Percentiles rank a stretch among this genome's conserved stretches.
Evolutionary conservation across 2,797 vertebrate species (phyloP).

Genomic region (Lacerta agilis): DNA sequence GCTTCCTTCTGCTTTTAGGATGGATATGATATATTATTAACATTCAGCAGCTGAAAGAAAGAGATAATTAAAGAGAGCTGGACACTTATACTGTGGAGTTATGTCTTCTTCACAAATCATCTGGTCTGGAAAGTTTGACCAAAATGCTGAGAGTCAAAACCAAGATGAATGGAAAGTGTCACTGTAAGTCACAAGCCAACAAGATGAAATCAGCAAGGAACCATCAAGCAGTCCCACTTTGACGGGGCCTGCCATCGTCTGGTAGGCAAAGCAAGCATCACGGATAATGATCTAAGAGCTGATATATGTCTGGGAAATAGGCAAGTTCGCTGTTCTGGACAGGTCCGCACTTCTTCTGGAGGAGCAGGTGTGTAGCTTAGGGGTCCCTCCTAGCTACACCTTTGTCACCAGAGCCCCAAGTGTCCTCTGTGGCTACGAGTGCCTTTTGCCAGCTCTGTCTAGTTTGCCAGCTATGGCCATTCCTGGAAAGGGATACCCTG

Average conservation of each 20-base stretch:
- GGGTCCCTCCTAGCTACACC: too few species aligned
- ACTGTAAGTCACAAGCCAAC: background rate
- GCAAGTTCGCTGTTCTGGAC: too few species aligned
- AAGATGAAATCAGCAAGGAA: conserved; percentile 6
- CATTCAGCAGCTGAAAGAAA: background rate
- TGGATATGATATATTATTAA: background rate
- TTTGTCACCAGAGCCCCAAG: too few species aligned
- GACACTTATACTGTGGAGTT: background rate
- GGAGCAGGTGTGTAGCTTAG: too few species aligned
- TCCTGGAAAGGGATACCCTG: too few species aligned
- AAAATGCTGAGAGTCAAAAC: background rate
- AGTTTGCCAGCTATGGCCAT: too few species aligned
- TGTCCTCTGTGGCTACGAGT: too few species aligned
- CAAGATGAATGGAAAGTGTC: background rate
- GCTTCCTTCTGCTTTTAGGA: background rate
- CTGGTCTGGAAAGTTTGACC: background rate
- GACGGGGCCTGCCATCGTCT: background rate
- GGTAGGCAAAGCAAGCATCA: conserved; percentile 16
- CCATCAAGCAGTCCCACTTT: background rate
- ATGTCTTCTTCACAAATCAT: background rate
- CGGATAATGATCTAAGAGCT: background rate
- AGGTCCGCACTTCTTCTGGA: too few species aligned
- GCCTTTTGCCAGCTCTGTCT: too few species aligned
- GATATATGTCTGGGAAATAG: too few species aligned
- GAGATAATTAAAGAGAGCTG: background rate